phyloP scores from a whole-genome alignment of 35 echinoderm and acorn worm genomes.

The Strongylocentrotus purpuratus region DNA sequence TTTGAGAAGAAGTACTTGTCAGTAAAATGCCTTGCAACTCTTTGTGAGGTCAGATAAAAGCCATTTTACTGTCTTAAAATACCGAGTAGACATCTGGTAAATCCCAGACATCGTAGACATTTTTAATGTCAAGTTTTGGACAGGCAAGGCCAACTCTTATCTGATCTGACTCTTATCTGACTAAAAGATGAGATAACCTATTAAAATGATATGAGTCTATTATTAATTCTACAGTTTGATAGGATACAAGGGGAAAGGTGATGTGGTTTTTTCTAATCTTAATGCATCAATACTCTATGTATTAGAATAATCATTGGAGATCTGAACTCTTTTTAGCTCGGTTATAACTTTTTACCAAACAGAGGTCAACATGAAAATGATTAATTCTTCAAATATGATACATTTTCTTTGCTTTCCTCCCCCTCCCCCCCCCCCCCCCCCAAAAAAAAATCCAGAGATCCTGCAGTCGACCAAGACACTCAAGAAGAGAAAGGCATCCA shows the following conservation, averaged over 20 bases:
- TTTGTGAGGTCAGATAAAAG: not conserved
- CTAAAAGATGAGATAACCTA: not conserved
- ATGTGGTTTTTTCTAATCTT: not conserved
- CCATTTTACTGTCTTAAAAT: not conserved
- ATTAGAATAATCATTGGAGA: too few relatives aligned
- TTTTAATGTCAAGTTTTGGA: too few relatives aligned
- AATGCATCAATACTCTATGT: not conserved
- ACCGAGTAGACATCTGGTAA: not conserved
- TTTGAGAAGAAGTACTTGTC: not conserved
- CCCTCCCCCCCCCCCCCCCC: too few relatives aligned
- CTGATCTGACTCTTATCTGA: too few relatives aligned
- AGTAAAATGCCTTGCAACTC: not conserved
- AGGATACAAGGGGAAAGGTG: not conserved
- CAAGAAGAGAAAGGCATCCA: constrained; percentile 40
- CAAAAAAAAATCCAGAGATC: too few relatives aligned
- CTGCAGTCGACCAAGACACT: constrained; percentile 19
- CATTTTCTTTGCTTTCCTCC: not conserved
- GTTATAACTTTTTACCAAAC: not conserved
- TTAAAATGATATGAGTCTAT: not conserved
- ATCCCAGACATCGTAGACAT: too few relatives aligned
- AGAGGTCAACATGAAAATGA: not conserved
- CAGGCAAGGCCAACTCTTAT: too few relatives aligned
- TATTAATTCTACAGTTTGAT: not conserved
- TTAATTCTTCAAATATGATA: not conserved
- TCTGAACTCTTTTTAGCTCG: too few relatives aligned